Evolutionary conservation across 2,113 vertebrate species (phyloP), one percentile per base, ranked within the genome.

Genomic region (Bothrops jararaca): DNA sequence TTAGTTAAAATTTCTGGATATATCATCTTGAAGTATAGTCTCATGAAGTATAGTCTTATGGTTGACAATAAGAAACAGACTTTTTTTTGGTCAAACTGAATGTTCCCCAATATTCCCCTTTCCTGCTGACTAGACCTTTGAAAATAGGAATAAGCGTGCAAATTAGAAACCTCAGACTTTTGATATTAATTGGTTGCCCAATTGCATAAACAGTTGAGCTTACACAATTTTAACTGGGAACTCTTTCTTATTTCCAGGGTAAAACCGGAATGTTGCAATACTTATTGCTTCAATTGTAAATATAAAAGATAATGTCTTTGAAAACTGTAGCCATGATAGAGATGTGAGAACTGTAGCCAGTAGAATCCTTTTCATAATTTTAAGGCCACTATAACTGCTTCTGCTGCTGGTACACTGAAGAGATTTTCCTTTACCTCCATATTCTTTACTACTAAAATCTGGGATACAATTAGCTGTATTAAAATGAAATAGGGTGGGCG

Each of bases 191-290:
- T 24, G 64, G 1, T 45, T 48, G 92, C 39, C 1, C 10, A 11
- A 92, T 8, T 45, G n/a, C 26, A 64, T 39, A 80, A 80, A 6
- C 34, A 22, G 6, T 80, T 39, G 69, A 20, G 6, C 69, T 80
- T 80, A 42, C 74, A 80, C 74, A 80, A 42, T 89, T 95, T 56
- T 6, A 87, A 69, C 18, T 89, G 9, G 48, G 53, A n/a, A 56
- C 34, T 45, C 57, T 29, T 89, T 58, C 34, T 57, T 57, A 86
- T 57, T 74, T 86, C 93, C 58, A 0, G 90, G 34, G 64, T 90
- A 93, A 42, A 39, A 93, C 92, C 80, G 89, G 54, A 92, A 39
- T 93, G 91, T 93, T 58, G 89, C 93, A 95, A 92, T 90, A 58
- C 0, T 0, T 15, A 23, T 85, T 91, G 45, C 58, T 95, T 92